Base-by-base conservation (phyloP, 2,797 vertebrate genomes). In the Brotogeris chrysoptera region DNA sequence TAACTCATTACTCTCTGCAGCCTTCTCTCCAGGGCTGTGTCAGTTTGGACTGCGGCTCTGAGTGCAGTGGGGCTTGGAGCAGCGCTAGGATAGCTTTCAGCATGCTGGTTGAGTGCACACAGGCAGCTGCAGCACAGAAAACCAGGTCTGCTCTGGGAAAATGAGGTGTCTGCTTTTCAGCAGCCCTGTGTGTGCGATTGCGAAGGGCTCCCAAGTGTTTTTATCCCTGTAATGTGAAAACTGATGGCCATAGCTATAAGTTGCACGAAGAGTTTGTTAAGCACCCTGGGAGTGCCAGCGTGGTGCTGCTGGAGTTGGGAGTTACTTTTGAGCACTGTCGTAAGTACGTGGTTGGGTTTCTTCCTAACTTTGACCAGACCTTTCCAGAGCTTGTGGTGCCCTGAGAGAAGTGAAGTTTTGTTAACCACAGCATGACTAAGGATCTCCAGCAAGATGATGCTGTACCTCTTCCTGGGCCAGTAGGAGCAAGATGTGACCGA, bases 221-320 rank as follows among this genome's bases (percentile, higher is more conserved):
- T 85, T 85, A 30, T 25, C 50, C 32, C 16, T 13, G 25, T 20
- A 12, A 20, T 6, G 23, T 49, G 69, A 15, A 80, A 89, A 84
- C 53, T 57, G 44, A 28, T 0, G 1, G 2, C 36, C 4, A 1
- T 9, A 30, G 78, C 66, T 59, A 2, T 23, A 3, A 2, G 47
- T 17, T 38, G 43, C 16, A 30, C 77, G 43, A 76, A 13, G 27
- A 53, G 53, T 39, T 50, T 25, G 12, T 72, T 70, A 61, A 47
- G 23, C 24, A 53, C 16, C 23, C 30, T 20, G 20, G n/a, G 43
- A 53, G 18, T 11, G 15, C 74, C 65, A 69, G 43, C 5, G 1
- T 38, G 34, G 24, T 81, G 86, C 74, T 86, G 50, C 24, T 7
- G 1, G 39, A 59, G 32, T 6, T n/a, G 38, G 44, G 65, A 63